phyloP scores from a whole-genome alignment of 2,888 invertebrate species.

The Thalpophila matura region DNA sequence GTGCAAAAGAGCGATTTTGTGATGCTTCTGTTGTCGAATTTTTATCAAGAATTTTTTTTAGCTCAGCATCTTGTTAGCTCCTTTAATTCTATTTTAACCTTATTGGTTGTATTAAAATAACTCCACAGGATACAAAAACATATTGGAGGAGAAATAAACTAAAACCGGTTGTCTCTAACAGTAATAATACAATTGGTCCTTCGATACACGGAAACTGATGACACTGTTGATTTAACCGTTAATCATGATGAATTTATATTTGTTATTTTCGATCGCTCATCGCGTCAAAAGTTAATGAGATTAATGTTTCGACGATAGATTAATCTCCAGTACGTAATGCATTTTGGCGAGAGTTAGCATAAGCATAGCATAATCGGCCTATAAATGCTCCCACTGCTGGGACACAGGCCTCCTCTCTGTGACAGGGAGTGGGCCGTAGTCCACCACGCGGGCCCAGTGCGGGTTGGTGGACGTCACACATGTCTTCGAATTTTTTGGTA shows the following conservation, averaged over 20 bases:
- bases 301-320: slow-evolving; percentile 1
- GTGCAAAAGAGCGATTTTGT: too few species aligned
- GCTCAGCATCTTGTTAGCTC: too few species aligned
- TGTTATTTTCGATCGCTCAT: slow-evolving; percentile 7
- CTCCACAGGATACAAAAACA: not conserved
- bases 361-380: not conserved
- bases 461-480: too few species aligned
- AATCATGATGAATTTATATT: not conserved
- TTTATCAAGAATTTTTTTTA: too few species aligned
- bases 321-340: not conserved
- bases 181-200: slow-evolving; percentile 7
- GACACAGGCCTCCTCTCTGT: too few species aligned
- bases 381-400: too few species aligned
- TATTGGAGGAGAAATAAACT: not conserved
- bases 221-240: slow-evolving; percentile 18
- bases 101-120: too few species aligned
- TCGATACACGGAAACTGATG: not conserved
- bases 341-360: not conserved
- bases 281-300: not conserved
- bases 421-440: too few species aligned
- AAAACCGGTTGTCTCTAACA: slow-evolving; percentile 5
- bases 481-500: too few species aligned
- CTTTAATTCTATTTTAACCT: too few species aligned
- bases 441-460: too few species aligned
- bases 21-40: too few species aligned